Conservation (phyloP, 2,113 vertebrate genomes). For the Ageneiosus marmoratus region DNA sequence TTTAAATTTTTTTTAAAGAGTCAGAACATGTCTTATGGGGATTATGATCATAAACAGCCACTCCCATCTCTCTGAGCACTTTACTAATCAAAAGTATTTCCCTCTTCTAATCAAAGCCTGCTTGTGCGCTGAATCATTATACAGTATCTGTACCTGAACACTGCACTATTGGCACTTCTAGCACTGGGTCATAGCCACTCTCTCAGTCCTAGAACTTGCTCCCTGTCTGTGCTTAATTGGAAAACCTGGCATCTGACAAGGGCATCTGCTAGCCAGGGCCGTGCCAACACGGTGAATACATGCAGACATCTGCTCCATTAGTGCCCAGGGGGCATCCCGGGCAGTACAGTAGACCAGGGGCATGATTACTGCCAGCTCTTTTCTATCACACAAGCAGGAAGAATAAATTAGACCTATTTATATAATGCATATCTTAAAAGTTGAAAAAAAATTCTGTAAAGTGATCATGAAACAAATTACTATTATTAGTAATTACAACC, state of each 20-base stretch:
- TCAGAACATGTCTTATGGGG: neutral
- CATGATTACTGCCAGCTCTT: slow-evolving; percentile 58
- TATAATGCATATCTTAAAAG: neutral
- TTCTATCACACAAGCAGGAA: slow-evolving; percentile 24
- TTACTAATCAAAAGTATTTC: neutral
- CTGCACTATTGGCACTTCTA: slow-evolving; percentile 86
- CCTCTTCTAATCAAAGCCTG: neutral
- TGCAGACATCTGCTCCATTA: slow-evolving; percentile 95
- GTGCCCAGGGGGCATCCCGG: slow-evolving; percentile 84
- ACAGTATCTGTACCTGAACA: slow-evolving; percentile 60
- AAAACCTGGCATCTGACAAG: slow-evolving; percentile 90
- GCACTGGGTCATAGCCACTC: slow-evolving; percentile 81
- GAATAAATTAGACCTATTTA: neutral
- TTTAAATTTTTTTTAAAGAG: slow-evolving; percentile 8
- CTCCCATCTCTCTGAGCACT: neutral
- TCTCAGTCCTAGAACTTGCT: slow-evolving; percentile 87
- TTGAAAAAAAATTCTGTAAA: no score
- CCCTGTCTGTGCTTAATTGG: slow-evolving; percentile 89
- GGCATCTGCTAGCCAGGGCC: slow-evolving; percentile 92
- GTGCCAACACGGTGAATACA: slow-evolving; percentile 96
- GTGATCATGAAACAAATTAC: neutral
- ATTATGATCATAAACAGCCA: neutral
- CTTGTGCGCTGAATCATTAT: neutral
- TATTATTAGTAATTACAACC: neutral
- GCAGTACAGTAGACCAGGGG: slow-evolving; percentile 55